A percentile compares a stretch with the other conserved stretches of the same genome.
Conservation (phyloP, 2,113 vertebrate species). For the Pelvicachromis taeniatus region DNA sequence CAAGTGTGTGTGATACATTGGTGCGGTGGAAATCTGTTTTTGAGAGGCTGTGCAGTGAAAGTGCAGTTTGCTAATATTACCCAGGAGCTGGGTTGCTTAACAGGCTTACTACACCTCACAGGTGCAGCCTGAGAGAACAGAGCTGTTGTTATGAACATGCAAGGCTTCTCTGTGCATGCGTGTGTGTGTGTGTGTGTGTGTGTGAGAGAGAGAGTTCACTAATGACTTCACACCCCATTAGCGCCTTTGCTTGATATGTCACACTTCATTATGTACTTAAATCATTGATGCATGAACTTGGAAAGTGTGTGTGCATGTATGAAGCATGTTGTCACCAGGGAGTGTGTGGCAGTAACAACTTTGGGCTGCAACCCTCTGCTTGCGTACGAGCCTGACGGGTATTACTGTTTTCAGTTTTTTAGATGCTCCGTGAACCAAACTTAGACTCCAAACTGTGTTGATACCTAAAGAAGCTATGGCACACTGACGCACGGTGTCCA, state of each 20-base stretch:
- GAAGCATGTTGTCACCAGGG: slow-evolving; percentile 27
- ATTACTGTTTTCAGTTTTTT: neutral
- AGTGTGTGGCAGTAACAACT: slow-evolving; percentile 5
- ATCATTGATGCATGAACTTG: slow-evolving; percentile 58
- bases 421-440: neutral
- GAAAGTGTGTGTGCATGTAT: slow-evolving; percentile 28
- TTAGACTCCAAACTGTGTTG: neutral
- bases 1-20: neutral
- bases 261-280: slow-evolving; percentile 73
- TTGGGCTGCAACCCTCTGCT: neutral
- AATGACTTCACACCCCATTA: slow-evolving; percentile 73
- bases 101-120: slow-evolving; percentile 14
- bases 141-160: slow-evolving; percentile 12
- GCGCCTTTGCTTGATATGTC: slow-evolving; percentile 63
- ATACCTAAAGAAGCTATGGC: neutral
- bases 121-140: slow-evolving; percentile 4
- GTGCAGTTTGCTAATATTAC: slow-evolving; percentile 9
- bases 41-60: neutral
- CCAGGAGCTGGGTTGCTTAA: neutral
- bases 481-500: fast-evolving
- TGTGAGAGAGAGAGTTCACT: slow-evolving; percentile 46
- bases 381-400: neutral
- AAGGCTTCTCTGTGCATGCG: neutral
- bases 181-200: slow-evolving; percentile 11
- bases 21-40: neutral